These are phyloP conservation scores for Antechinus stuartii DNA, from an alignment of 2,113 vertebrate genomes.

Conservation along the genomic window DNA sequence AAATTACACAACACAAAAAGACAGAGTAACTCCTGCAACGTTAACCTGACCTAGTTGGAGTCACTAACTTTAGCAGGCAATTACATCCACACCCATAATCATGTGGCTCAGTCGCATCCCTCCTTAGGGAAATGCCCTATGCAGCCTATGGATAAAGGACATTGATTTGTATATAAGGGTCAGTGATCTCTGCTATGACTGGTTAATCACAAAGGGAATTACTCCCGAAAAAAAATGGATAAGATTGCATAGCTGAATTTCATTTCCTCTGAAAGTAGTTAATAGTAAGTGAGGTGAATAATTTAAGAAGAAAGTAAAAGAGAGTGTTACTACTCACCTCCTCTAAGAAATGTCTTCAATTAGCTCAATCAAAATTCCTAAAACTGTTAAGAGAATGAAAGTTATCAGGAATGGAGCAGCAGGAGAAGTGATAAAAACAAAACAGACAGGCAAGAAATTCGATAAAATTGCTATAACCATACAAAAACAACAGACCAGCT, in stretches of 20 bases:
- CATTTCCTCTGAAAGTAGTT: conserved; percentile 27
- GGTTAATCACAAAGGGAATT: conserved; percentile 54
- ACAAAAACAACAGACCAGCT: neutral
- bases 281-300: conserved; percentile 54
- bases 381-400: conserved; percentile 19
- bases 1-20: conserved; percentile 19
- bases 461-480: neutral
- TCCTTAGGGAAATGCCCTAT: neutral
- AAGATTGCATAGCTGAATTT: conserved; percentile 35
- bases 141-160: neutral
- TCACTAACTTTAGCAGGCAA: conserved; percentile 55
- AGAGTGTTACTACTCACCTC: conserved; percentile 47
- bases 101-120: neutral
- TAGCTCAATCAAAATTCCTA: conserved; percentile 66
- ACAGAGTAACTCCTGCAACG: neutral
- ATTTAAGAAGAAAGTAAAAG: conserved; percentile 60
- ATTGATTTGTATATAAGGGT: conserved; percentile 36
- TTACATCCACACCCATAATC: conserved; percentile 39
- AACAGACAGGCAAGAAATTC: conserved; percentile 36
- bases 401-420: conserved; percentile 6
- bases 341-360: conserved; percentile 41
- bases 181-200: conserved; percentile 51
- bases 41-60: conserved; percentile 19
- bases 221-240: conserved; percentile 37
- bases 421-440: conserved; percentile 43